Evolutionary conservation across 1,140 invertebrate species (phyloP), one percentile per base, ranked within the genome.

Genomic region (Wasmannia auropunctata): DNA sequence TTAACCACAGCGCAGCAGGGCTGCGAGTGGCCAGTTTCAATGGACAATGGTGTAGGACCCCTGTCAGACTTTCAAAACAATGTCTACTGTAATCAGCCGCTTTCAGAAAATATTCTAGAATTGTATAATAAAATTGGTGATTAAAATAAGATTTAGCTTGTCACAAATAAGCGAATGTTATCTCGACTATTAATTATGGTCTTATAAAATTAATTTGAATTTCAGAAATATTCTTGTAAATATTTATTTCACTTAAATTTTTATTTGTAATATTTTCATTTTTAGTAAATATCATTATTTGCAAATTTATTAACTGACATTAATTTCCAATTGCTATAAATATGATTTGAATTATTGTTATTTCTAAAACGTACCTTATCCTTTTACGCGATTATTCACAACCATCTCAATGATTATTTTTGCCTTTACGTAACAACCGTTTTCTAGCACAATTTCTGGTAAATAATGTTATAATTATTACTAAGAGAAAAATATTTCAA

Each of bases 1-100:
- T 91, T 92, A 90, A 93, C 91, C 90, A 77, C 90, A 87, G n/a
- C 91, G 62, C 89, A 92, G 89, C 89, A 79, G 92, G 91, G 86
- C 88, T 86, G 72, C 85, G 86, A 86, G 81, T 58, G 83, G 81
- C 88, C 90, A 89, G 88, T 90, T 88, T 88, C 46, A 74, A 80
- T 58, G 70, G 46, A 31, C 67, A 70, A 70, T 56, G 70, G 70
- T 56, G 70, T 74, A 58, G 51, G 60, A 31, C 56, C 70, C 60
- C 84, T 87, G 76, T 75, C 81, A 51, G 80, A 77, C 69, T 25
- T 60, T 77, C 5, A 31, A 77, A 63, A 62, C 37, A 40, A 76
- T 63, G 7, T 22, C 14, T 40, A 8, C 34, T 69, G 43, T 40
- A 65, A 16, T 70, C 40, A 28, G 3, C 22, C 22, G 16, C 14